Conservation (phyloP, 2,888 invertebrate species). For the Pristionchus exspectatus region DNA sequence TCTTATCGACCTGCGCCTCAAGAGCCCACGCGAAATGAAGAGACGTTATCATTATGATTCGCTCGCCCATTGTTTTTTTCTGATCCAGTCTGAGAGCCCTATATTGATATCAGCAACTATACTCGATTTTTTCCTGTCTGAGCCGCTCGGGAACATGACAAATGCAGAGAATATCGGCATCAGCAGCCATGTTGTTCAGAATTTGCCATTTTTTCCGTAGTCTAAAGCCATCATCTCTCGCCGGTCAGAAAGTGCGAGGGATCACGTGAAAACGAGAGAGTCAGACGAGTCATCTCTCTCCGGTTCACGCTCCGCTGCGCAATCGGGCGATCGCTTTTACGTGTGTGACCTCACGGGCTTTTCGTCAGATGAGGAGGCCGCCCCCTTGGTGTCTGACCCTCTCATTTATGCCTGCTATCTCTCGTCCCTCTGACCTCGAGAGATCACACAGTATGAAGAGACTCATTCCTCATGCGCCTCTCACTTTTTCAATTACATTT, state of each 20-base stretch:
- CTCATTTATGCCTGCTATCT: background rate
- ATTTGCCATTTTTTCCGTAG: background rate
- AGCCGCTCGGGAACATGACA: no score
- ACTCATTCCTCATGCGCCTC: background rate
- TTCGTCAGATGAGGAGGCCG: background rate
- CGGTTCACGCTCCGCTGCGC: background rate
- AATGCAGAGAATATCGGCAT: no score
- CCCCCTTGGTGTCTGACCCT: background rate
- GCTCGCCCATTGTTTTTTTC: no score
- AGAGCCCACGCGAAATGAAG: no score
- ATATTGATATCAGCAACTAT: no score
- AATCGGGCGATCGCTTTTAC: no score
- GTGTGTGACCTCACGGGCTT: background rate
- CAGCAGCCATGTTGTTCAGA: background rate
- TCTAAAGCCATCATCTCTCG: background rate
- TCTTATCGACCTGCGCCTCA: no score
- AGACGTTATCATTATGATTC: no score
- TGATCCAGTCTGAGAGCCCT: no score
- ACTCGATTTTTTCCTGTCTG: no score
- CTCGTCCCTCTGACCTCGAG: background rate
- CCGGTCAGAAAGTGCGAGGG: background rate
- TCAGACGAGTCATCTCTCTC: background rate
- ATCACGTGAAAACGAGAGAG: background rate
- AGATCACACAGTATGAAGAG: background rate
- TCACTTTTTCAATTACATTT: conserved; percentile 28